These are phyloP conservation scores for Oikopleura vanhoeffeni DNA, from an alignment of 23 tunicate species.

Conservation along the genomic window DNA sequence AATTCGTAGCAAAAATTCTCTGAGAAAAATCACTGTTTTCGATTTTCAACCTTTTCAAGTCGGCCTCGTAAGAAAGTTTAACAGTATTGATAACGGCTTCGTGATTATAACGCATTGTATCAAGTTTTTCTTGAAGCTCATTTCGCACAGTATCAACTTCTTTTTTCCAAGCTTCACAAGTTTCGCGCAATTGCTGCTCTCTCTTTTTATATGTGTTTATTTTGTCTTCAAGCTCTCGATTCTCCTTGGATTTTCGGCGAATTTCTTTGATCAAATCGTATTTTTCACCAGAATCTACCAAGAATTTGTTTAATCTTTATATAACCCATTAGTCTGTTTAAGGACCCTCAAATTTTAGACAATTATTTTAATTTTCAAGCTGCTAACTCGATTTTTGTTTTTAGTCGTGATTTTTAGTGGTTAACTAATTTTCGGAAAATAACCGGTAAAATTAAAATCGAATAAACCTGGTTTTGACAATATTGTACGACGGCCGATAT, in stretches of 20 bases:
- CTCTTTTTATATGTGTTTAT: not conserved
- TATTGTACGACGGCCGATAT: too few species aligned
- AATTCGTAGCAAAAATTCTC: not conserved
- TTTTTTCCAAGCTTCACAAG: constrained; percentile 3
- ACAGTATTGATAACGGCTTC: not conserved
- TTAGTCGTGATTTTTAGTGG: too few species aligned
- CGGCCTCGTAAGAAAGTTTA: not conserved
- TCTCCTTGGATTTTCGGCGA: not conserved
- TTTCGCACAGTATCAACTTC: not conserved
- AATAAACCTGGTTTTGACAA: too few species aligned
- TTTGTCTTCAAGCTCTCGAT: constrained; percentile 11
- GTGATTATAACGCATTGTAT: not conserved
- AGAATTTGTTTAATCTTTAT: not conserved
- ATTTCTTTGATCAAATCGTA: not conserved
- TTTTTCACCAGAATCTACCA: not conserved
- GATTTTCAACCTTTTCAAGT: not conserved
- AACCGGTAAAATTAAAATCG: too few species aligned
- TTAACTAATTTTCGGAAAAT: too few species aligned
- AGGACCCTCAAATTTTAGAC: too few species aligned
- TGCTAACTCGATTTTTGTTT: too few species aligned
- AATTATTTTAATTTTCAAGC: too few species aligned
- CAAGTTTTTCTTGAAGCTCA: not conserved
- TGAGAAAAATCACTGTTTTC: not conserved
- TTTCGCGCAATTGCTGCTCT: constrained; percentile 1
- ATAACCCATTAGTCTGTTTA: too few species aligned